Base-by-base conservation (phyloP, 2,113 vertebrate species). In the Tyto alba region DNA sequence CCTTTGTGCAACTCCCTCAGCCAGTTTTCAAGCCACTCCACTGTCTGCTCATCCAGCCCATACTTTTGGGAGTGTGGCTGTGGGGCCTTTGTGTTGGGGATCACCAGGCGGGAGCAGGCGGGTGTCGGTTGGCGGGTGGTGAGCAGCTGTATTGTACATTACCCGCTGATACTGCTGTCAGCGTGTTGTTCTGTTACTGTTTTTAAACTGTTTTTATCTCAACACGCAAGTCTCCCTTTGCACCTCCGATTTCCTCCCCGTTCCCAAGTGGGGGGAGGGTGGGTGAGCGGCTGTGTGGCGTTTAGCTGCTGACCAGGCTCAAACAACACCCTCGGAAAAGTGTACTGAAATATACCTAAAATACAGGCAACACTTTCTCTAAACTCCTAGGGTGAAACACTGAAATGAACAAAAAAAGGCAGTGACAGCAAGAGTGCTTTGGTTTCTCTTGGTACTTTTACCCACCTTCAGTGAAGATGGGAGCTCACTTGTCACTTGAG, bases 391-490 rank as follows among this genome's bases (percentile, higher is more conserved):
- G 47, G 52, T 74, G 68, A 84, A 77, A 73, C 6, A 7, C 16
- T 52, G 47, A 67, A 78, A 21, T 21, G 1, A 67, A 32, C 0
- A 67, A 52, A n/a, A 13, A 19, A 6, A 38, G 0, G 25, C 6
- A 13, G 3, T 13, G 13, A 48, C 11, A n/a, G 2, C 4, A 76
- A 57, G 9, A 60, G 2, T 4, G 29, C 4, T 82, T 89, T 88
- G 25, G 2, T 7, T 78, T 55, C 21, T 81, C 6, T n/a, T 57
- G 11, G 7, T 88, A 47, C 7, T 15, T 67, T 60, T 52, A 29
- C 9, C 50, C 17, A 27, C 8, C 26, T 82, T 9, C 30, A 52
- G 10, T 36, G 55, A 93, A 50, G 29, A 47, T 3, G 4, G 21
- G 41, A 83, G 18, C 10, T 83, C 29, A n/a, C 20, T 47, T 74